Conservation (phyloP, 53 echinoderm and acorn worm species). For the Patiria pectinifera region DNA sequence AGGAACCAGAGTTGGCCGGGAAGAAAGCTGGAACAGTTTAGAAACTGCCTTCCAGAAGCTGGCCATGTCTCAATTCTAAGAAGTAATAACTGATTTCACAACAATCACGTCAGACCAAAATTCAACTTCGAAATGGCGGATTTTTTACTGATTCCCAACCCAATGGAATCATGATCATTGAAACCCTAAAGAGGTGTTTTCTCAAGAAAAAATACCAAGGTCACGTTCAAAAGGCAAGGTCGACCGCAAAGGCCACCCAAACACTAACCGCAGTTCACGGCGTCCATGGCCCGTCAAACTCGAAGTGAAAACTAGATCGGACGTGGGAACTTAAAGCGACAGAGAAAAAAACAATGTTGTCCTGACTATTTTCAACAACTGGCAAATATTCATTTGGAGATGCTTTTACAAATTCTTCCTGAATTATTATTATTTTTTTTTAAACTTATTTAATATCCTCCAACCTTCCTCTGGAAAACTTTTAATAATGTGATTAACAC, state of each 20-base stretch:
- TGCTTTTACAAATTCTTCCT: too few species aligned
- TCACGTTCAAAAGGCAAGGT: neutral
- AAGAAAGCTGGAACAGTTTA: too few species aligned
- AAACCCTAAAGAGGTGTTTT: too few species aligned
- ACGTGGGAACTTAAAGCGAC: neutral
- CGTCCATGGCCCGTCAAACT: neutral
- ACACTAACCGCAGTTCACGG: neutral
- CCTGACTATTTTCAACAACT: neutral
- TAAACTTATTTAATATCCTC: too few species aligned
- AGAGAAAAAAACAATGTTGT: neutral
- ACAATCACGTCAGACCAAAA: too few species aligned
- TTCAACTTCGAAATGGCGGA: too few species aligned
- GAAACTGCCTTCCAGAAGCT: neutral
- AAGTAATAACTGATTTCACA: too few species aligned
- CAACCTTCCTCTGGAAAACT: too few species aligned
- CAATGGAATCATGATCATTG: too few species aligned
- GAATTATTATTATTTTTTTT: too few species aligned
- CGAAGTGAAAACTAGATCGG: neutral
- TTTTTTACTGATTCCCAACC: too few species aligned
- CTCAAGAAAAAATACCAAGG: neutral
- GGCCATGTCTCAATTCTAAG: neutral
- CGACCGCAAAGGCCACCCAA: slow-evolving; percentile 13
- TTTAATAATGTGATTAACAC: too few species aligned
- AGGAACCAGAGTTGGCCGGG: neutral
- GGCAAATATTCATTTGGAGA: neutral